phyloP scores from a whole-genome alignment of 2,797 vertebrate genomes.

The Cuculus canorus region DNA sequence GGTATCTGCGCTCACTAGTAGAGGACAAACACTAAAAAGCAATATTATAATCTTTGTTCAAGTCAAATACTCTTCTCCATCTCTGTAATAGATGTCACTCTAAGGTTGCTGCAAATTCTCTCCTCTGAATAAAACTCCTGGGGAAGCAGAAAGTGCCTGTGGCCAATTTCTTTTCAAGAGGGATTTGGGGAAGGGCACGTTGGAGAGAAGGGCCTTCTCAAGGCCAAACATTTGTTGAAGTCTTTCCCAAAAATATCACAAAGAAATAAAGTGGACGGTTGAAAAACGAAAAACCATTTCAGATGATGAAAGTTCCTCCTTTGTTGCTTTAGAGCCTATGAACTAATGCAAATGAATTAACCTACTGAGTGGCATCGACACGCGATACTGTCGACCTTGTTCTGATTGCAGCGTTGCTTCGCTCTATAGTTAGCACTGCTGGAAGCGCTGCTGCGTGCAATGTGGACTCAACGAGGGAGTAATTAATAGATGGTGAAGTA shows the following conservation, averaged over 20 bases:
- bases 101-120: not conserved
- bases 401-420: not conserved
- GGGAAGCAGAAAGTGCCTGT: not conserved
- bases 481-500: not conserved
- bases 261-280: rapidly evolving
- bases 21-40: not conserved
- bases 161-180: not conserved
- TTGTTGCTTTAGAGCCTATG: not conserved
- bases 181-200: not conserved
- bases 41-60: not conserved
- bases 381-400: not conserved
- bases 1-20: not conserved
- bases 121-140: not conserved
- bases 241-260: not conserved
- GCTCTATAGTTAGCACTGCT: not conserved
- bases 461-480: not conserved
- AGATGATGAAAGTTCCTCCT: not conserved
- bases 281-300: not conserved
- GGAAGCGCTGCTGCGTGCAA: not conserved
- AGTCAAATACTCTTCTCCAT: not conserved
- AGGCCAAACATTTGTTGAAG: not conserved
- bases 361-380: not conserved
- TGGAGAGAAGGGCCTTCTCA: not conserved
- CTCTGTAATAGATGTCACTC: not conserved
- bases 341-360: slow-evolving; percentile 33